Base-by-base conservation (phyloP, 2,797 vertebrate genomes). In the Pogonophryne albipinna region DNA sequence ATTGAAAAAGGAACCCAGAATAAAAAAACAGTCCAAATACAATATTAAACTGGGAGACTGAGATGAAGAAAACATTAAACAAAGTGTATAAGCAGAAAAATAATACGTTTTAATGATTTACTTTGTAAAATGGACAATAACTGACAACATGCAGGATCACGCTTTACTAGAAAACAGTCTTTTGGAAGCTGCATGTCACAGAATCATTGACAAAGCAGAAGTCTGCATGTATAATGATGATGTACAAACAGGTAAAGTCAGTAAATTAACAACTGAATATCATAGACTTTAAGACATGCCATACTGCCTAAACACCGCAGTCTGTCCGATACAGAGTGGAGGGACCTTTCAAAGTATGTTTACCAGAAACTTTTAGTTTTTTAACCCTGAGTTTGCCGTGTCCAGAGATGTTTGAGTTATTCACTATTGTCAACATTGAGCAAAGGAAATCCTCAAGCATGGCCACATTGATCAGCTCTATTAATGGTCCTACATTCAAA, bases 121-220 rank as follows among this genome's bases (percentile, higher is more conserved):
- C 15, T 46, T 19, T 17, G 3, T n/a, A 16, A 63, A 4, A 53
- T 60, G 13, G 45, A 41, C 4, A 59, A 44, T 31, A 45, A 66
- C 10, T 51, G n/a, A 64, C 42, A 58, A 42, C 13, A 55, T 3
- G 7, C 9, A 53, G 31, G 6, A 20, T 49, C 13, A 50, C 27
- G 50, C n/a, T 76, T 47, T 66, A 80, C 23, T 56, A 46, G 15
- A 3, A 6, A 20, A 23, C 27, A 12, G 27, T 41, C 38, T 60
- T 66, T 60, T 69, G 16, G 10, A 55, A 56, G 14, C 19, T 58
- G 13, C 8, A 59, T 51, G 34, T 53, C 42, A 50, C 38, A 49
- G 38, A 77, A 76, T 68, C 65, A 84, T 57, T 78, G 59, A 80
- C 44, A n/a, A 31, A 19, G 6, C 8, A 23, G 27, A 27, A 9